A percentile compares a stretch with the other conserved stretches of the same genome.
Conservation (phyloP, 2,797 vertebrate species). For the Sphenopsis melanotis region DNA sequence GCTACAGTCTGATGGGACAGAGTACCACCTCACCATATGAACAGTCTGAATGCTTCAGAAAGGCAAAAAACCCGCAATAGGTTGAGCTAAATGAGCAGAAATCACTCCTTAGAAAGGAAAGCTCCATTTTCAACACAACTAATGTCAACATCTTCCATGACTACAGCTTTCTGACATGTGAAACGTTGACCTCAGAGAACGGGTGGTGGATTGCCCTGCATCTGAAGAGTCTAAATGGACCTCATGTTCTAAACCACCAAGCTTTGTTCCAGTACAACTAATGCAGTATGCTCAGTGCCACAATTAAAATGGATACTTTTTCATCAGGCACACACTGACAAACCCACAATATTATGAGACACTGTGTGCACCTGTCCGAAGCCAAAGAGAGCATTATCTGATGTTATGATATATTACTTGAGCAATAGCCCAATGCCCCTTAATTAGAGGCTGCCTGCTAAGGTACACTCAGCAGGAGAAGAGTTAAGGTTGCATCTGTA, state of each 20-base stretch:
- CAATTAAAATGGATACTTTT: not conserved
- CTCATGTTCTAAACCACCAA: not conserved
- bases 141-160: not conserved
- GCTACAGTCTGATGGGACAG: not conserved
- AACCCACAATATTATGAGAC: not conserved
- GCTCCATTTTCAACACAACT: not conserved
- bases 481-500: slow-evolving; percentile 49
- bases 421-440: slow-evolving; percentile 9
- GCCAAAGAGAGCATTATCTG: not conserved
- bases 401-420: not conserved
- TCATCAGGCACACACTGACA: not conserved
- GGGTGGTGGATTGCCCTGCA: not conserved
- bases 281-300: not conserved
- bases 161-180: not conserved
- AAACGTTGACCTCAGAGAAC: not conserved
- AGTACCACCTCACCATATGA: not conserved
- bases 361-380: not conserved
- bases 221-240: not conserved
- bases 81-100: not conserved
- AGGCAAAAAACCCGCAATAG: not conserved
- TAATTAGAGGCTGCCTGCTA: slow-evolving; percentile 51
- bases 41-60: not conserved
- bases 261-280: not conserved
- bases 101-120: not conserved
- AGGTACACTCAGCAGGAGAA: slow-evolving; percentile 35